A percentile compares a stretch with the other conserved stretches of the same genome.
Conservation (phyloP, 1,140 invertebrate species). For the Drosophila neocordata region DNA sequence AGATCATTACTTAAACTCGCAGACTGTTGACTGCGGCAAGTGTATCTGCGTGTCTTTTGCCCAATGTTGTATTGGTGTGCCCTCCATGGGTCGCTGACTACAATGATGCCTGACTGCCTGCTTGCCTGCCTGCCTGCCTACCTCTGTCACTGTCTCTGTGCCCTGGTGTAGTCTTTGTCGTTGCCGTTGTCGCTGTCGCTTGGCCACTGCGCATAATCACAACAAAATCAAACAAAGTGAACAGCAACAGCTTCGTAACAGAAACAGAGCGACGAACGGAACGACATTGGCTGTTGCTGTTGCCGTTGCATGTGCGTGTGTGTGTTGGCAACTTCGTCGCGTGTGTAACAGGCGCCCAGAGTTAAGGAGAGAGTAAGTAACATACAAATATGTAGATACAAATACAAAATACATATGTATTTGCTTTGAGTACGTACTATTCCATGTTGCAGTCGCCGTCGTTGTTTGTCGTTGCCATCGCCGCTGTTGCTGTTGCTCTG, state of each 20-base stretch:
- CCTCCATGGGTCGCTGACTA: slow-evolving; percentile 78
- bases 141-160: slow-evolving; percentile 12
- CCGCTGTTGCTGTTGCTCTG: neutral
- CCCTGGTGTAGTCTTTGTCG: slow-evolving; percentile 5
- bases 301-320: slow-evolving; percentile 38
- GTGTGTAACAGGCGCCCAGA: slow-evolving; percentile 73
- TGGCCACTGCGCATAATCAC: slow-evolving; percentile 75
- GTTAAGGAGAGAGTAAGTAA: slow-evolving; percentile 39
- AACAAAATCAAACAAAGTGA: slow-evolving; percentile 77
- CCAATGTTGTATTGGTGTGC: slow-evolving; percentile 46
- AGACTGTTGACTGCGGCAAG: slow-evolving; percentile 5
- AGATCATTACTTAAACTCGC: neutral
- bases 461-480: neutral
- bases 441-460: slow-evolving; percentile 30
- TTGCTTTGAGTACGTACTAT: slow-evolving; percentile 22
- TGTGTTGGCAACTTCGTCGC: slow-evolving; percentile 76
- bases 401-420: slow-evolving; percentile 33
- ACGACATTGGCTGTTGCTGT: slow-evolving; percentile 12
- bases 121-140: slow-evolving; percentile 7
- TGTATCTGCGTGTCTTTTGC: slow-evolving; percentile 37
- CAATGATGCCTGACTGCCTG: slow-evolving; percentile 34
- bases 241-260: slow-evolving; percentile 41
- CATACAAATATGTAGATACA: slow-evolving; percentile 29
- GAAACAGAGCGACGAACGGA: slow-evolving; percentile 28
- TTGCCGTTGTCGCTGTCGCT: slow-evolving; percentile 33